Percentiles rank a stretch among this genome's conserved stretches.
These are phyloP conservation scores for Torymus aiolomorphi DNA, from an alignment of 2,888 invertebrate genomes.

Conservation along the genomic window DNA sequence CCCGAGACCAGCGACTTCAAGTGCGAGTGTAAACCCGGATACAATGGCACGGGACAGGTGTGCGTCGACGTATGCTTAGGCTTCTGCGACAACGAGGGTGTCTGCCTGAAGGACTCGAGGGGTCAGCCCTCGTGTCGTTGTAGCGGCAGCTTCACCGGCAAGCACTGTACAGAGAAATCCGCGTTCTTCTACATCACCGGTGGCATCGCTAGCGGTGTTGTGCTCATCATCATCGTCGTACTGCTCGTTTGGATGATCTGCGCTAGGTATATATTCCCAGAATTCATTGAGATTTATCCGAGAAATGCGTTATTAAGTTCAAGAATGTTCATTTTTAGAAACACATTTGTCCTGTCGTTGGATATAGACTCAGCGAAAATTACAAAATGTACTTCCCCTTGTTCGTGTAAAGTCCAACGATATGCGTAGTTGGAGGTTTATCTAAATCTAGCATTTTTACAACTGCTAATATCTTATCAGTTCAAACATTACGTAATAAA, in stretches of 20 bases:
- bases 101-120: constrained; percentile 88
- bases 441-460: too few species aligned
- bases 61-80: constrained; percentile 90
- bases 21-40: constrained; percentile 95
- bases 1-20: constrained; percentile 90
- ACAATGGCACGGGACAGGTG: constrained; percentile 89
- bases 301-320: too few species aligned
- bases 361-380: too few species aligned
- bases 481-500: too few species aligned
- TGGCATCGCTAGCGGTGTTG: constrained; percentile 95
- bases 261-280: constrained; percentile 80
- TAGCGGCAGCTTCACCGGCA: constrained; percentile 93
- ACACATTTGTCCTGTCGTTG: too few species aligned
- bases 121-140: constrained; percentile 93
- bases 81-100: constrained; percentile 93
- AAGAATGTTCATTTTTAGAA: too few species aligned
- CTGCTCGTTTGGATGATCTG: constrained; percentile 98
- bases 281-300: too few species aligned
- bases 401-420: too few species aligned
- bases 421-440: too few species aligned
- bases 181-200: constrained; percentile 96
- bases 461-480: too few species aligned
- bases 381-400: too few species aligned
- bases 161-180: constrained; percentile 92
- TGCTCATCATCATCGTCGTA: constrained; percentile 93